Evolutionary conservation across 37 sponge, comb jelly and placozoan genomes (phyloP).

Genomic region (Hormiphora californensis): DNA sequence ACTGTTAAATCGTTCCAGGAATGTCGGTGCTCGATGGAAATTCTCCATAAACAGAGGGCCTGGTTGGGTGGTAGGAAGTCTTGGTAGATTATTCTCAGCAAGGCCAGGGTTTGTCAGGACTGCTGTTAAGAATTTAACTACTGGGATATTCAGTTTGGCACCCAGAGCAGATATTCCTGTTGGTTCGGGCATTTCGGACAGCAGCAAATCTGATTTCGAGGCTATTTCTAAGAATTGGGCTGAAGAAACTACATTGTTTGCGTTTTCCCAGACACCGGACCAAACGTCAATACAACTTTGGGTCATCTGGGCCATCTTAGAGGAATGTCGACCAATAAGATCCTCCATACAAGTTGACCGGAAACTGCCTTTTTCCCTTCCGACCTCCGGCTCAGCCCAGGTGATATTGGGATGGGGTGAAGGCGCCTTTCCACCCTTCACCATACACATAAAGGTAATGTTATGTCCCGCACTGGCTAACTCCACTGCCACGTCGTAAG

Average conservation of each 20-base stretch:
- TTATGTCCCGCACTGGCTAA: background rate
- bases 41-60: background rate
- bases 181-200: background rate
- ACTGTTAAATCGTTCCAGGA: background rate
- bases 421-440: background rate
- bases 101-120: background rate
- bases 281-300: background rate
- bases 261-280: background rate
- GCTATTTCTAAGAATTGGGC: background rate
- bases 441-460: background rate
- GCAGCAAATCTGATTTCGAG: background rate
- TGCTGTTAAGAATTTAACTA: background rate
- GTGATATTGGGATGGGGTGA: background rate
- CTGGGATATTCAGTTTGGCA: background rate
- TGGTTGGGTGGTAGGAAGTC: background rate
- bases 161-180: background rate
- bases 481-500: background rate
- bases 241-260: background rate
- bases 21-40: background rate
- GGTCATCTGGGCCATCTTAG: background rate
- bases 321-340: background rate
- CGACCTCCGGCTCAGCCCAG: background rate
- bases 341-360: background rate
- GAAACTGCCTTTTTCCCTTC: background rate
- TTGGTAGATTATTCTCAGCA: background rate